Base-by-base conservation (phyloP, 2,797 vertebrate species). In the Meriones psammophilus region DNA sequence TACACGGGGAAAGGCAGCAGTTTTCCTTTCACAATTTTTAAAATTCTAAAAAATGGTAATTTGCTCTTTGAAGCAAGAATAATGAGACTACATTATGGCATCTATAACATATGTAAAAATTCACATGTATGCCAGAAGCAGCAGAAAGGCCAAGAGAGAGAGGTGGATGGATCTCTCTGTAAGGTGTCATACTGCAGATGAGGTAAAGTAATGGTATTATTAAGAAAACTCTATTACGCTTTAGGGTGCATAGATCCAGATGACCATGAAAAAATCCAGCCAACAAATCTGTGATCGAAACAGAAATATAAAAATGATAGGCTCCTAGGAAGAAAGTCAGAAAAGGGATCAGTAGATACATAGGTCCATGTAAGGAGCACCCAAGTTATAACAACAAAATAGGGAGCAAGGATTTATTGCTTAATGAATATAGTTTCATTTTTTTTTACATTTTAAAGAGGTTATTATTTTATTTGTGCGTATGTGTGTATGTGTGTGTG, bases 61-160 rank as follows among this genome's bases (percentile, higher is more conserved):
- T 73, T 90, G 80, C 56, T 92, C 42, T 94, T 92, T 60, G 54
- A 69, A 85, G 39, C 15, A 85, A 30, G 33, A 91, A 88, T 77
- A n/a, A 18, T 42, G 56, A 33, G 66, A 78, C 26, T 80, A 60
- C 54, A 30, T 85, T 68, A 26, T 9, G 13, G 18, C 30, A 30
- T 88, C 64, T 79, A 60, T 74, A 89, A 46, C 60, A 80, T 77
- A 14, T 68, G 64, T 86, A 76, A 84, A 79, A 79, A 74, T 89
- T 89, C 83, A 66, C 77, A 76, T 69, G 1, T 2, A 58, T 39
- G 22, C 73, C 39, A 80, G 56, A 36, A 60, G 36, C 4, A 36
- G 36, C 66, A 74, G 73, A 62, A 78, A 88, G 71, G 50, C 58
- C 39, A 42, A 85, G 50, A 78, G 46, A 78, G 13, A 42, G 9